Evolutionary conservation across 2,113 vertebrate species (phyloP).

Genomic region (Apodemus sylvaticus): DNA sequence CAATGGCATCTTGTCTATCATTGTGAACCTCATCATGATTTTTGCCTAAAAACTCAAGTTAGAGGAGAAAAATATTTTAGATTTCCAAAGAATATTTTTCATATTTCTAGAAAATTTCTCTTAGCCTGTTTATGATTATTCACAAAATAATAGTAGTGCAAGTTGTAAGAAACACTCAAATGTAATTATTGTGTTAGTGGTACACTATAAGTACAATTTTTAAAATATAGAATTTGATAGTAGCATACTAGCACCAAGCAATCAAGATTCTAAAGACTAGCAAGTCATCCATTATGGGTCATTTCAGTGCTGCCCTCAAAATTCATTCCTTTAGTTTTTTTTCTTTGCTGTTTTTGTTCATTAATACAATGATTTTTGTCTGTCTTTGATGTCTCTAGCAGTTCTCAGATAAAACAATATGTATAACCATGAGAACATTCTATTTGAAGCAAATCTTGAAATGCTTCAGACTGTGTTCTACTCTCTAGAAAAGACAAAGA

Average conservation of each 20-base stretch:
- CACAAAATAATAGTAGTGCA: background rate
- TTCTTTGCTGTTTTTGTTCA: background rate
- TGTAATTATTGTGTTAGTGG: background rate
- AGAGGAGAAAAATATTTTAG: background rate
- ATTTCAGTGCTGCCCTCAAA: background rate
- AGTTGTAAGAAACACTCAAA: background rate
- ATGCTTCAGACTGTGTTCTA: background rate
- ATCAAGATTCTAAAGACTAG: background rate
- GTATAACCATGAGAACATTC: background rate
- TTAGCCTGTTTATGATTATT: background rate
- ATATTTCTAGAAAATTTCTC: background rate
- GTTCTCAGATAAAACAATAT: background rate
- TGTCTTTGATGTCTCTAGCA: background rate
- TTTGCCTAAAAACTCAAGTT: background rate
- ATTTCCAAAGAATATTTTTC: background rate
- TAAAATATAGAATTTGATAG: background rate
- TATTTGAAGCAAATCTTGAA: background rate
- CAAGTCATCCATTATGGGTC: background rate
- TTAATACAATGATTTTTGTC: background rate
- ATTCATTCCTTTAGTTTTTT: background rate
- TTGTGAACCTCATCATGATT: background rate
- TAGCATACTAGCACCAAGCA: background rate
- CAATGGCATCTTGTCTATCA: background rate
- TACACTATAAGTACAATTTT: background rate
- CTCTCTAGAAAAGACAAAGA: background rate